Conservation (phyloP, 2,113 vertebrate genomes). For the Zosterops borbonicus region DNA sequence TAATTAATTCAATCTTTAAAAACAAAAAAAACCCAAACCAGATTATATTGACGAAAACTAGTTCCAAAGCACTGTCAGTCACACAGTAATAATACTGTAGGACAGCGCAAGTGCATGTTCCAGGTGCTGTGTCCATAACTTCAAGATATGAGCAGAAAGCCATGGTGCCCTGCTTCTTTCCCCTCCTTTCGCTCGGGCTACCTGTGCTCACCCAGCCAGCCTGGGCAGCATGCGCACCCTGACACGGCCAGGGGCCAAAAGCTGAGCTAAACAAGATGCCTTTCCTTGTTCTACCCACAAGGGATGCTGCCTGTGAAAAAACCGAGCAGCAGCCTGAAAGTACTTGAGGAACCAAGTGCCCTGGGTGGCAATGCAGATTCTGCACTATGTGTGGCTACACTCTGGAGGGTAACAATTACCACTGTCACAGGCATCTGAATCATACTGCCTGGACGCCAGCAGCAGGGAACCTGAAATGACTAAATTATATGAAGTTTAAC, state of each 20-base stretch:
- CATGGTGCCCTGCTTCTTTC: not conserved
- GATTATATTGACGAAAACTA: not conserved
- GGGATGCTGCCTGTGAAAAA: not conserved
- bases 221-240: not conserved
- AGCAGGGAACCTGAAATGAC: not conserved
- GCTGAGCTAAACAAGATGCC: not conserved
- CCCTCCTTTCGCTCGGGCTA: not conserved
- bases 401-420: not conserved
- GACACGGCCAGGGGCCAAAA: rapidly evolving
- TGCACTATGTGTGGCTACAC: not conserved
- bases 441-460: not conserved
- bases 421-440: not conserved
- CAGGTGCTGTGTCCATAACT: not conserved
- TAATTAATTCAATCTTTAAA: not conserved
- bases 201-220: not conserved
- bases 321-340: not conserved
- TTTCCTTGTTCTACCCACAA: not conserved
- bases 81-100: not conserved
- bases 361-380: rapidly evolving
- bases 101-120: not conserved
- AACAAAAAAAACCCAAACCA: not conserved
- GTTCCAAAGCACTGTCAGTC: not conserved
- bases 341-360: rapidly evolving
- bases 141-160: not conserved
- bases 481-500: not conserved